A percentile compares a stretch with the other conserved stretches of the same genome.
Evolutionary conservation across 2,888 invertebrate species (phyloP).

Genomic region (Agrochola litura): DNA sequence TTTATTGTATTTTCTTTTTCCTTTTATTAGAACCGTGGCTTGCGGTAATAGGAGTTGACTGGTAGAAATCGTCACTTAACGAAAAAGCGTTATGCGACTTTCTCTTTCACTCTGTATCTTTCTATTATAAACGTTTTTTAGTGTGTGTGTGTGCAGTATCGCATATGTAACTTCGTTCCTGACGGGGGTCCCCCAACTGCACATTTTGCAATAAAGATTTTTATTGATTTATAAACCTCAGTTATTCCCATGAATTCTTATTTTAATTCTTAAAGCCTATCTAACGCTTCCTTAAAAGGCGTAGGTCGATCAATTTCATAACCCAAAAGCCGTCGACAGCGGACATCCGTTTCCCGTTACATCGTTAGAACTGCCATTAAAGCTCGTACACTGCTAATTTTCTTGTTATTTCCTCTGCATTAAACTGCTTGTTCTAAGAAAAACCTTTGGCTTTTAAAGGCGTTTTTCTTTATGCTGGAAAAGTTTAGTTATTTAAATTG

Average conservation of each 20-base stretch:
- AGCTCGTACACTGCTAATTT: constrained; percentile 39
- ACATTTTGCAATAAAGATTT: not conserved
- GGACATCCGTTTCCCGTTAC: constrained; percentile 32
- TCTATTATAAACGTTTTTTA: too few species aligned
- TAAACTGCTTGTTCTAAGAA: constrained; percentile 17
- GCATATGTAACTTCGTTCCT: too few species aligned
- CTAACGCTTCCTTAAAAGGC: not conserved
- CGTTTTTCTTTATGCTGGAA: not conserved
- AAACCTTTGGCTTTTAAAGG: constrained; percentile 10
- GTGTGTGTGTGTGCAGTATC: too few species aligned
- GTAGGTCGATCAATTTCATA: constrained; percentile 31
- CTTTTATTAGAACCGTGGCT: not conserved
- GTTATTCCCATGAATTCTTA: not conserved
- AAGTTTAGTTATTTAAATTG: not conserved
- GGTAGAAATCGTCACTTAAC: too few species aligned
- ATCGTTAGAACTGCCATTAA: constrained; percentile 48
- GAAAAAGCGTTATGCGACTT: too few species aligned
- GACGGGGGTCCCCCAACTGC: too few species aligned
- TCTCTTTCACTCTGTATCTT: too few species aligned
- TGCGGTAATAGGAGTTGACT: too few species aligned
- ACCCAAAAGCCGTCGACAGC: constrained; percentile 12
- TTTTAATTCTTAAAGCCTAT: not conserved
- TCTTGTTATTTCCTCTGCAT: constrained; percentile 28
- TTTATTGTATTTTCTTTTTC: not conserved
- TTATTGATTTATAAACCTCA: not conserved